Conservation (phyloP, 30 jellyfish, hydroid and myxozoan genomes). For the Pelagia noctiluca region DNA sequence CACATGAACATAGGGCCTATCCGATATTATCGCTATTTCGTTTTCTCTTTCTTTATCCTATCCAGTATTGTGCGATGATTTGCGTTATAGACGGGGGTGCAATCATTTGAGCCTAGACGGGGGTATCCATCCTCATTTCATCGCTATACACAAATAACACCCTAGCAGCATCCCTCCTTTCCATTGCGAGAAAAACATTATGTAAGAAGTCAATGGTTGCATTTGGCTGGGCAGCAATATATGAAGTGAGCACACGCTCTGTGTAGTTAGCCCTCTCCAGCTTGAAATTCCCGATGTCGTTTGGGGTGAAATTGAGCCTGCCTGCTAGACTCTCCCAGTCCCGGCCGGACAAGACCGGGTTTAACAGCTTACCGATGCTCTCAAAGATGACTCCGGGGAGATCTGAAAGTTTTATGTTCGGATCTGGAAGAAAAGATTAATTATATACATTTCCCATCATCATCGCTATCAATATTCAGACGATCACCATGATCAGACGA, state of each 20-base stretch:
- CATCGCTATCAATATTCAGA: no score
- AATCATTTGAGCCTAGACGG: slow-evolving; percentile 19
- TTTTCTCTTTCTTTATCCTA: not conserved
- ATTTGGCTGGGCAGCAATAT: slow-evolving; percentile 29
- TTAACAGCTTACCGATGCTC: slow-evolving; percentile 41
- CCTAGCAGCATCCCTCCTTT: slow-evolving; percentile 51
- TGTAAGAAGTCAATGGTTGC: slow-evolving; percentile 35
- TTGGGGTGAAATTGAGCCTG: slow-evolving; percentile 20
- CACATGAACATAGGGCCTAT: no score
- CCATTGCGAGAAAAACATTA: slow-evolving; percentile 13
- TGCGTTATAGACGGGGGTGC: not conserved
- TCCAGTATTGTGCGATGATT: not conserved
- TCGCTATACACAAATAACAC: slow-evolving; percentile 26
- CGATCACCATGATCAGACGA: no score
- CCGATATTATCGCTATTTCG: not conserved
- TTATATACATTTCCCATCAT: no score
- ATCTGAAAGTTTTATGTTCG: slow-evolving; percentile 5
- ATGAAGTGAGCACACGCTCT: slow-evolving; percentile 19
- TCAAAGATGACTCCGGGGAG: slow-evolving; percentile 50
- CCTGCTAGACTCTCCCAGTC: slow-evolving; percentile 73
- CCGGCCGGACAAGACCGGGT: slow-evolving; percentile 40
- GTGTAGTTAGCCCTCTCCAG: slow-evolving; percentile 14
- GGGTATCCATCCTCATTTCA: slow-evolving; percentile 30
- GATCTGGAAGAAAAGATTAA: slow-evolving; percentile 51
- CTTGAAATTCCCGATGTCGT: slow-evolving; percentile 35